Conservation (phyloP, 2,797 vertebrate genomes). For the Megalops cyprinoides region DNA sequence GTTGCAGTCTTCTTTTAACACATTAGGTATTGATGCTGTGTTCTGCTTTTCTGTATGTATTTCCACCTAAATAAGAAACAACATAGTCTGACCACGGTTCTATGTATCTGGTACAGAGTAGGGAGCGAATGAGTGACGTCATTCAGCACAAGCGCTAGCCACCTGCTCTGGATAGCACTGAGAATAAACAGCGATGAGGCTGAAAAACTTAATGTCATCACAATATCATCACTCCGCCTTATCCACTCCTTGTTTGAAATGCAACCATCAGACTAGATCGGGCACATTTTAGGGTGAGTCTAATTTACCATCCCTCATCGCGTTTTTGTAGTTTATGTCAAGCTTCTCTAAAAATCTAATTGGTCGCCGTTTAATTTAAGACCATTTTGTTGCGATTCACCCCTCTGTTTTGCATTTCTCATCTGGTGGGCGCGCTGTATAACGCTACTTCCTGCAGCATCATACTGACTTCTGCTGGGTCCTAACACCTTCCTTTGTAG, state of each 20-base stretch:
- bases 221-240: not conserved
- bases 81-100: not conserved
- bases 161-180: constrained; percentile 16
- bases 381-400: constrained; percentile 30
- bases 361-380: constrained; percentile 25
- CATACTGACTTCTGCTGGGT: constrained; percentile 39
- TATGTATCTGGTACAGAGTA: not conserved
- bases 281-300: constrained; percentile 4
- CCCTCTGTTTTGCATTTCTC: constrained; percentile 3
- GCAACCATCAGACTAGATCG: not conserved
- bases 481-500: constrained; percentile 16
- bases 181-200: constrained; percentile 11
- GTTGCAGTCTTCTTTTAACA: too few relatives aligned
- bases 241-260: not conserved
- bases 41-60: too few relatives aligned
- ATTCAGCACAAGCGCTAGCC: not conserved
- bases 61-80: too few relatives aligned
- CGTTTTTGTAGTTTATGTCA: not conserved
- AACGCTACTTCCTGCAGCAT: constrained; percentile 39
- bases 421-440: constrained; percentile 13
- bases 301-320: not conserved
- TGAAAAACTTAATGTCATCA: constrained; percentile 17
- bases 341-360: constrained; percentile 4
- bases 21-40: not conserved
- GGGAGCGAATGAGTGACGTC: constrained; percentile 15